phyloP scores from a whole-genome alignment of 1,140 invertebrate genomes.

The Leptonema lineaticorne region DNA sequence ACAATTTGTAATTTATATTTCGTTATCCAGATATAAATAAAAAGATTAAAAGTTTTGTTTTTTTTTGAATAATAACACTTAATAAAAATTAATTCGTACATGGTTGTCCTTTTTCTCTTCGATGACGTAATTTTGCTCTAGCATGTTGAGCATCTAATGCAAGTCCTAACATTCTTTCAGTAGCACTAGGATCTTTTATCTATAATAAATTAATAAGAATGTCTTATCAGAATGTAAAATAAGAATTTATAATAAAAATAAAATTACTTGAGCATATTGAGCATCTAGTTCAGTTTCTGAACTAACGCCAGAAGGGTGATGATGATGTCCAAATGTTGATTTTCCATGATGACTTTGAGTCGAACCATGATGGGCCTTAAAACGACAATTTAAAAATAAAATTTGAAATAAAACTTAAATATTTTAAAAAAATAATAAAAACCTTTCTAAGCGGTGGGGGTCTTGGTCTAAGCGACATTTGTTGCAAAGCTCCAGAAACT shows the following conservation, averaged over 20 bases:
- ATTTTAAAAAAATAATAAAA: conserved; percentile 9
- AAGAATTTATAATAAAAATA: not conserved
- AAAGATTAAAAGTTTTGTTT: too few species aligned
- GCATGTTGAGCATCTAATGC: conserved; percentile 64
- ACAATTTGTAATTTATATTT: too few species aligned
- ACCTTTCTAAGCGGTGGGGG: conserved; percentile 58
- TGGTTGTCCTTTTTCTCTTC: conserved; percentile 65
- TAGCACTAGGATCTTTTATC: conserved; percentile 35
- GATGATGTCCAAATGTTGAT: conserved; percentile 45
- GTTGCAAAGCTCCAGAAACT: conserved; percentile 78
- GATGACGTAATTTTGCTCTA: conserved; percentile 62
- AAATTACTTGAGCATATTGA: conserved; percentile 53
- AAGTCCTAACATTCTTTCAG: conserved; percentile 49
- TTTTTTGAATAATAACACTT: too few species aligned
- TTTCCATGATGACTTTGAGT: conserved; percentile 44
- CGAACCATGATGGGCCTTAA: conserved; percentile 39
- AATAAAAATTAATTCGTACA: conserved; percentile 50
- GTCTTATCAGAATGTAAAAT: not conserved
- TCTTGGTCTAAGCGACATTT: conserved; percentile 64
- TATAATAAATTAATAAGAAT: conserved; percentile 1
- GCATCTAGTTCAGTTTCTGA: conserved; percentile 55
- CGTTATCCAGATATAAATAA: too few species aligned
- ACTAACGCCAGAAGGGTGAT: conserved; percentile 55
- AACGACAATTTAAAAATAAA: not conserved
- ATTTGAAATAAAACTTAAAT: not conserved